These are phyloP conservation scores for Ptilonorhynchus violaceus DNA, from an alignment of 2,113 vertebrate genomes.

Conservation along the genomic window DNA sequence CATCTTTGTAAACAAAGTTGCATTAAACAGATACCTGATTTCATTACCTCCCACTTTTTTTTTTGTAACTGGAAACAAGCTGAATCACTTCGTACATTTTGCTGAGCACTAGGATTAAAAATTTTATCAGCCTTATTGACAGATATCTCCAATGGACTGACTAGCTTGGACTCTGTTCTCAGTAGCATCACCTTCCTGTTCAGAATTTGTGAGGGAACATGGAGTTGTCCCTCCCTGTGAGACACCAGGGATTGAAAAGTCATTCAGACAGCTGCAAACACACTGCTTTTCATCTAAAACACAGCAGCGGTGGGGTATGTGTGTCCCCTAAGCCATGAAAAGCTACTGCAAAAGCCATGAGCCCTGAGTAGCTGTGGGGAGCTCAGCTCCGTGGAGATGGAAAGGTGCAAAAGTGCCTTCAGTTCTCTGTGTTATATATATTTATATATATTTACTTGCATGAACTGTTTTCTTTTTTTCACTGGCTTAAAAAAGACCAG, in stretches of 20 bases:
- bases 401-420: neutral
- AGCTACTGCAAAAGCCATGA: neutral
- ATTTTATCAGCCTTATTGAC: neutral
- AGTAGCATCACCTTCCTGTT: neutral
- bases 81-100: neutral
- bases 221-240: neutral
- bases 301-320: neutral
- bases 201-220: rapidly evolving
- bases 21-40: neutral
- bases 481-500: constrained; percentile 1
- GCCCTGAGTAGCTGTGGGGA: neutral
- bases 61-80: neutral
- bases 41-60: neutral
- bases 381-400: neutral
- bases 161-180: neutral
- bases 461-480: neutral
- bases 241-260: neutral
- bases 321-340: neutral
- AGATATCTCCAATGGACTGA: neutral
- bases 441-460: neutral
- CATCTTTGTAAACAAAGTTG: neutral
- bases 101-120: neutral
- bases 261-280: neutral
- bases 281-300: neutral
- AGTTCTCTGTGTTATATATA: neutral